phyloP scores from a whole-genome alignment of 2,797 vertebrate genomes.

The Lacerta agilis region DNA sequence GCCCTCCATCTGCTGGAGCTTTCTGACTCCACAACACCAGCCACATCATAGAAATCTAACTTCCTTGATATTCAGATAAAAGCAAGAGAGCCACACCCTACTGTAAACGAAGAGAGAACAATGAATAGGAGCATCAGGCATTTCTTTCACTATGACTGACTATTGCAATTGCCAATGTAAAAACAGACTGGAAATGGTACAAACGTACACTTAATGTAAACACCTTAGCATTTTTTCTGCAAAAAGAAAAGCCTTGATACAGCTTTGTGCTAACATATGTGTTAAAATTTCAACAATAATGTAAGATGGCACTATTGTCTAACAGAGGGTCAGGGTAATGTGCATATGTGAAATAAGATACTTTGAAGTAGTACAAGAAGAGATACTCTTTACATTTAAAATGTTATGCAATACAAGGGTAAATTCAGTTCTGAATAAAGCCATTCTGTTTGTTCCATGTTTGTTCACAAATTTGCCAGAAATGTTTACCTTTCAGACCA shows the following conservation, averaged over 20 bases:
- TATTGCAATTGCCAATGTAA: neutral
- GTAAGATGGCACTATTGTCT: neutral
- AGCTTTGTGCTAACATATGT: neutral
- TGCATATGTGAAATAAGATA: neutral
- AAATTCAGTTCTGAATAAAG: neutral
- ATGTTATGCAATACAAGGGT: neutral
- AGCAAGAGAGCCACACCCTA: neutral
- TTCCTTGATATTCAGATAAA: neutral
- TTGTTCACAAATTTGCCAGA: neutral
- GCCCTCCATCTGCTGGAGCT: neutral
- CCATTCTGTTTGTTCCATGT: neutral
- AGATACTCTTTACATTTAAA: neutral
- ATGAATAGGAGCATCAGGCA: neutral
- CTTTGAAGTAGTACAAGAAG: neutral
- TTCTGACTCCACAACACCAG: neutral
- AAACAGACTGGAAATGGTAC: neutral
- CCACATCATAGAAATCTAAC: too few species aligned
- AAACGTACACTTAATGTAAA: neutral
- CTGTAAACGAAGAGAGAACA: neutral
- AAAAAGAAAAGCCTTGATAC: neutral
- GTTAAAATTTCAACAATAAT: neutral
- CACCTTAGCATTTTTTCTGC: neutral
- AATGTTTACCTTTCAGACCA: neutral
- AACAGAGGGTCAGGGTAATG: neutral
- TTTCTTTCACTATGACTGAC: too few species aligned